Conservation (phyloP, 2,113 vertebrate genomes). For the Larimichthys polyactis region DNA sequence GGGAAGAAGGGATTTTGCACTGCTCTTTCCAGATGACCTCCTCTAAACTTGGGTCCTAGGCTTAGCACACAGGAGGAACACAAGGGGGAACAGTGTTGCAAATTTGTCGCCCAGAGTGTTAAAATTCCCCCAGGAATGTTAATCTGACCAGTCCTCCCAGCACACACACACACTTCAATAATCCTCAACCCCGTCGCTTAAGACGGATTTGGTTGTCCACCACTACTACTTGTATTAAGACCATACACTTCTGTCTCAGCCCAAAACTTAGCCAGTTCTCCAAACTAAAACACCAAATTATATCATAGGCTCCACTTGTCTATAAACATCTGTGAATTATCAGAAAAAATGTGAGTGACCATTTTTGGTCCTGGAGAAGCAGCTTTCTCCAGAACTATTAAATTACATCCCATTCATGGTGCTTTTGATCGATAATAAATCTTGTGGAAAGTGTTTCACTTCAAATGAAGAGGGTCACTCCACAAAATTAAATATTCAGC, state of each 20-base stretch:
- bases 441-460: background rate
- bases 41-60: conserved; percentile 73
- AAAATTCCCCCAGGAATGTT: conserved; percentile 90
- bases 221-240: conserved; percentile 31
- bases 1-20: conserved; percentile 60
- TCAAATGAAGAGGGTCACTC: background rate
- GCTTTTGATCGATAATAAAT: conserved; percentile 35
- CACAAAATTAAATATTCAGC: conserved; percentile 21
- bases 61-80: conserved; percentile 80
- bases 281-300: conserved; percentile 1
- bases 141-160: conserved; percentile 80
- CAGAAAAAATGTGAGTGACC: background rate
- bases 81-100: conserved; percentile 82
- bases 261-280: conserved; percentile 14
- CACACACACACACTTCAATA: conserved; percentile 77
- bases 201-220: conserved; percentile 64
- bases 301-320: background rate
- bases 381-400: conserved; percentile 11
- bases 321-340: conserved; percentile 7
- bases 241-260: background rate
- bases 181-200: conserved; percentile 73
- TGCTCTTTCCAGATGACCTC: conserved; percentile 84
- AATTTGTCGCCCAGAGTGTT: conserved; percentile 89
- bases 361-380: background rate
- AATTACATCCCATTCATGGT: conserved; percentile 27